These are phyloP conservation scores for Hyla sarda DNA, from an alignment of 2,113 vertebrate species.

Conservation along the genomic window DNA sequence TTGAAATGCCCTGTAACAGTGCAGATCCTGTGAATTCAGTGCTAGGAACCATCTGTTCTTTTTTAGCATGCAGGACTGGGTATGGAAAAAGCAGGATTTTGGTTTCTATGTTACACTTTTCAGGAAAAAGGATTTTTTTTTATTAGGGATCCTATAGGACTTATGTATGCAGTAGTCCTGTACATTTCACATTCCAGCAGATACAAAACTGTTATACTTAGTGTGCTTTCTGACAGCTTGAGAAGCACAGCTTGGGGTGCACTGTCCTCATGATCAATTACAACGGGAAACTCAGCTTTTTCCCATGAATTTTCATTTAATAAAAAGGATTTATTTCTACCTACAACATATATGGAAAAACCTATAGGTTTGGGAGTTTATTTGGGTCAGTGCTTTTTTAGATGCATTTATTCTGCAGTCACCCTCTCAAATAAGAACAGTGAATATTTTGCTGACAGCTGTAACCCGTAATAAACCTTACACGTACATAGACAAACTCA, in stretches of 20 bases:
- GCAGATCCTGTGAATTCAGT: not conserved
- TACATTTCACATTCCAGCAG: too few relatives aligned
- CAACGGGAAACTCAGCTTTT: not conserved
- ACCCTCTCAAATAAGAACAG: not conserved
- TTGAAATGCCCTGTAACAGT: not conserved
- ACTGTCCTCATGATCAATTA: not conserved
- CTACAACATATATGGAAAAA: not conserved
- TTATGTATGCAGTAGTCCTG: too few relatives aligned
- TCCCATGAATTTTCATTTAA: not conserved
- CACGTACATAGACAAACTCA: not conserved
- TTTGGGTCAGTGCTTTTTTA: not conserved
- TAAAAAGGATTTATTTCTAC: not conserved
- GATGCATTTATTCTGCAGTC: slow-evolving; percentile 5
- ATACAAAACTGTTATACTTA: not conserved
- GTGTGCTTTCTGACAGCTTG: not conserved
- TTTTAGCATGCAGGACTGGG: too few relatives aligned
- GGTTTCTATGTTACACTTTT: too few relatives aligned
- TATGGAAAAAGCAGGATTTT: too few relatives aligned
- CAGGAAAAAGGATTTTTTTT: too few relatives aligned
- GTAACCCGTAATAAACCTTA: slow-evolving; percentile 20
- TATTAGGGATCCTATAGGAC: not conserved
- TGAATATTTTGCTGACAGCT: slow-evolving; percentile 28
- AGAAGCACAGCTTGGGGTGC: not conserved
- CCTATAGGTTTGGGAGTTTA: not conserved
- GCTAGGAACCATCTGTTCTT: not conserved